These are phyloP conservation scores for Nebria salina DNA, from an alignment of 2,888 invertebrate genomes.

Conservation along the genomic window DNA sequence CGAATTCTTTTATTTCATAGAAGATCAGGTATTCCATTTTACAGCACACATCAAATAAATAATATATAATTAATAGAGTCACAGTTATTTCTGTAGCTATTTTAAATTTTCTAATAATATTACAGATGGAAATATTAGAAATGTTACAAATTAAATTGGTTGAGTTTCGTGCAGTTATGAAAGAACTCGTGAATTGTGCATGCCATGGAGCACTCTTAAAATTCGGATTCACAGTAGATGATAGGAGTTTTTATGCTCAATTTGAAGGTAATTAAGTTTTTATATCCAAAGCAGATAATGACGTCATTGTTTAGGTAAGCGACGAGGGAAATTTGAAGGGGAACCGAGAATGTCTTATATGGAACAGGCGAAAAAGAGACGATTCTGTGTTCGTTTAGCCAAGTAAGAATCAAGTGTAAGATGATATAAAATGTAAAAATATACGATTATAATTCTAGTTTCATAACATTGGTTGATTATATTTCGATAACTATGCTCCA, in stretches of 20 bases:
- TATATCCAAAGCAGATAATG: too few species aligned
- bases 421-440: neutral
- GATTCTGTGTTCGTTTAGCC: constrained; percentile 80
- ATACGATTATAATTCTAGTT: constrained; percentile 63
- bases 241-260: constrained; percentile 41
- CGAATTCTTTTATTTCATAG: constrained; percentile 75
- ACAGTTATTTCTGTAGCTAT: too few species aligned
- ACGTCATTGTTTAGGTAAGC: constrained; percentile 28
- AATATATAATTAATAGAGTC: too few species aligned
- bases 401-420: constrained; percentile 65
- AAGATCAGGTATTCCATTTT: constrained; percentile 68
- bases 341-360: constrained; percentile 82
- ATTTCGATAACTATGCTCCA: constrained; percentile 76
- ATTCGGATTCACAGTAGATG: constrained; percentile 41
- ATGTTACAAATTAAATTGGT: constrained; percentile 58
- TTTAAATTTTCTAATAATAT: constrained; percentile 15
- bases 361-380: constrained; percentile 84
- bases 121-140: constrained; percentile 64
- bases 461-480: constrained; percentile 77
- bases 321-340: constrained; percentile 56
- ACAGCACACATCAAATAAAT: neutral
- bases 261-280: constrained; percentile 24
- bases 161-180: constrained; percentile 65
- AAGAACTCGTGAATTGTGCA: constrained; percentile 72
- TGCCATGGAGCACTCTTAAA: constrained; percentile 79